Conservation (phyloP, 2,888 invertebrate species). For the Sphinx pinastri region DNA sequence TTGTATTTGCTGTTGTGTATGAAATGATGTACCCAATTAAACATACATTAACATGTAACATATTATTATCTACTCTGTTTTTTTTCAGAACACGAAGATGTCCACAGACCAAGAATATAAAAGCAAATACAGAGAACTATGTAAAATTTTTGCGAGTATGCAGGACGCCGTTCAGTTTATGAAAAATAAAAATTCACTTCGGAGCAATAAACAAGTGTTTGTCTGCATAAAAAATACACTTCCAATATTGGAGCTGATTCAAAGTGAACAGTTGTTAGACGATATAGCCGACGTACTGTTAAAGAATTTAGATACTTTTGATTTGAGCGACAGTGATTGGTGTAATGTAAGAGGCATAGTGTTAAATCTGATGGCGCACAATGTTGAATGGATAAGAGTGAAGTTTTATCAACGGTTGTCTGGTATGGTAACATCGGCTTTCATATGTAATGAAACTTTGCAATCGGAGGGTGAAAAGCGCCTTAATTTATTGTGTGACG, state of each 20-base stretch:
- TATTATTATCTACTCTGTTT: not conserved
- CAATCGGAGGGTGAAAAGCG: slow-evolving; percentile 74
- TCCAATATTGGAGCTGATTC: slow-evolving; percentile 84
- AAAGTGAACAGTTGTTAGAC: slow-evolving; percentile 79
- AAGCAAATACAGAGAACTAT: slow-evolving; percentile 68
- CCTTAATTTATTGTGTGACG: slow-evolving; percentile 81
- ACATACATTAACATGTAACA: too few species aligned
- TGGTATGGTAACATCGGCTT: slow-evolving; percentile 77
- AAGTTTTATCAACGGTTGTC: slow-evolving; percentile 83
- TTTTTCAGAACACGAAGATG: slow-evolving; percentile 61
- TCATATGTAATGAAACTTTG: slow-evolving; percentile 79
- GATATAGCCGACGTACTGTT: slow-evolving; percentile 70
- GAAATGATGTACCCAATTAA: too few species aligned
- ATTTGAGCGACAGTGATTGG: slow-evolving; percentile 66
- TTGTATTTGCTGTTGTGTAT: not conserved
- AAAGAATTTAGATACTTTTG: slow-evolving; percentile 59
- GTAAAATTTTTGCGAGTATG: slow-evolving; percentile 66
- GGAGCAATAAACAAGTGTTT: slow-evolving; percentile 64
- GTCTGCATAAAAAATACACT: slow-evolving; percentile 79
- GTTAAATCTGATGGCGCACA: slow-evolving; percentile 83
- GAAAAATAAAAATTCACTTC: slow-evolving; percentile 57
- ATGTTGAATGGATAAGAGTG: slow-evolving; percentile 77
- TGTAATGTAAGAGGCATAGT: slow-evolving; percentile 68
- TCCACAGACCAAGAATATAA: slow-evolving; percentile 70
- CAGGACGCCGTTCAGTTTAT: slow-evolving; percentile 66